Conservation (phyloP, 2,888 invertebrate species). For the Pemphredon lugubris region DNA sequence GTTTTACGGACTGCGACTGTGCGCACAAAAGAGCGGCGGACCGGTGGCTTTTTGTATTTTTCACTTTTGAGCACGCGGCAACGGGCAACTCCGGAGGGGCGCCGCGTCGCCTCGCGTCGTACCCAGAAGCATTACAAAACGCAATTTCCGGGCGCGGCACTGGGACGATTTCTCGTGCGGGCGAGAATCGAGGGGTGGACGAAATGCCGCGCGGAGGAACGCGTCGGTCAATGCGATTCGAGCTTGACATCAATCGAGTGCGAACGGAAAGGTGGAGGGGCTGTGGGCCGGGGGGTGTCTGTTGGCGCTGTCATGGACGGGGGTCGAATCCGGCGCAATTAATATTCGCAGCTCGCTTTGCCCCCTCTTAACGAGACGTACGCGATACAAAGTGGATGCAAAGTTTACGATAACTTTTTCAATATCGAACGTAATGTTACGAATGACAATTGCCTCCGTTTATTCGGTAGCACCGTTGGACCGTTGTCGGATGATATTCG, state of each 20-base stretch:
- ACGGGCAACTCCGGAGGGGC: too few relatives aligned
- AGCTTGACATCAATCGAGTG: slow-evolving; percentile 58
- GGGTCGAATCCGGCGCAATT: slow-evolving; percentile 54
- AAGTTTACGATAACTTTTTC: not conserved
- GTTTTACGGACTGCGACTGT: slow-evolving; percentile 63
- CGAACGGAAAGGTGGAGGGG: slow-evolving; percentile 37
- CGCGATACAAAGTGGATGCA: not conserved
- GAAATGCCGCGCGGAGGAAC: slow-evolving; percentile 20
- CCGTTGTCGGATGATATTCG: too few relatives aligned
- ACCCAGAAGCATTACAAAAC: slow-evolving; percentile 69
- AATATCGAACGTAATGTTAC: too few relatives aligned
- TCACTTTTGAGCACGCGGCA: slow-evolving; percentile 49
- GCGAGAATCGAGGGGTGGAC: slow-evolving; percentile 33
- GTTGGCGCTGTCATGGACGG: slow-evolving; percentile 46
- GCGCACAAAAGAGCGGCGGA: slow-evolving; percentile 58
- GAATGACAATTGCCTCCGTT: too few relatives aligned
- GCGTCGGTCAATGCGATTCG: slow-evolving; percentile 53
- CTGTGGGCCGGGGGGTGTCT: slow-evolving; percentile 45
- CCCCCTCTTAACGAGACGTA: not conserved
- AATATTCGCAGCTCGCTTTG: slow-evolving; percentile 38
- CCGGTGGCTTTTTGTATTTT: slow-evolving; percentile 59
- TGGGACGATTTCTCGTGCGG: slow-evolving; percentile 54
- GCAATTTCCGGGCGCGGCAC: slow-evolving; percentile 68
- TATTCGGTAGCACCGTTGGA: too few relatives aligned
- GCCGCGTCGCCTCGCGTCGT: slow-evolving; percentile 9